These are phyloP conservation scores for Tetramorium bicarinatum DNA, from an alignment of 2,888 invertebrate genomes.

Conservation along the genomic window DNA sequence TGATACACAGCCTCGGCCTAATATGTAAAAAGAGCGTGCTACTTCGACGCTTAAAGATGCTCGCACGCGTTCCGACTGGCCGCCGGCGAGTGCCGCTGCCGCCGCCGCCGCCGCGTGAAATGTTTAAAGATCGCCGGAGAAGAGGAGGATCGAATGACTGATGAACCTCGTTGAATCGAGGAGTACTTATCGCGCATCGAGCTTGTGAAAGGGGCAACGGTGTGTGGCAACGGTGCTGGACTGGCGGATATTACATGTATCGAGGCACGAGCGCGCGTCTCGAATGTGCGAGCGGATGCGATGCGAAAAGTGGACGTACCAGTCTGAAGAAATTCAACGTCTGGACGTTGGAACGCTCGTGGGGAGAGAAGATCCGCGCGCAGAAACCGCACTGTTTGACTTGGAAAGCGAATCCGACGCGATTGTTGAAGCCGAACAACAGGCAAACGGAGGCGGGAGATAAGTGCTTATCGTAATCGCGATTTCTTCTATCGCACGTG, in stretches of 20 bases:
- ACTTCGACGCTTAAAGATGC: conserved; percentile 40
- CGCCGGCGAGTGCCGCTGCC: conserved; percentile 18
- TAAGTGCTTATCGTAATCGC: conserved; percentile 52
- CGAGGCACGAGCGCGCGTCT: conserved; percentile 46
- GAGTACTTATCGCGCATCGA: conserved; percentile 65
- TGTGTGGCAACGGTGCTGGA: conserved; percentile 26
- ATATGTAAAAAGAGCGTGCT: conserved; percentile 40
- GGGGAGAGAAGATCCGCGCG: not conserved
- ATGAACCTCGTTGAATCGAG: conserved; percentile 67
- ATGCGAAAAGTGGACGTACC: conserved; percentile 46
- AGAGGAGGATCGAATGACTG: conserved; percentile 63
- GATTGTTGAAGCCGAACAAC: conserved; percentile 9
- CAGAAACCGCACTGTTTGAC: conserved; percentile 43
- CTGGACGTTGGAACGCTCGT: conserved; percentile 19
- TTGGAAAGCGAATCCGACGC: conserved; percentile 38
- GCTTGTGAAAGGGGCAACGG: conserved; percentile 58
- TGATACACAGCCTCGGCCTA: conserved; percentile 23
- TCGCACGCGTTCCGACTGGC: conserved; percentile 37
- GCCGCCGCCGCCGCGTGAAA: conserved; percentile 51
- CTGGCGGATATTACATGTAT: conserved; percentile 45
- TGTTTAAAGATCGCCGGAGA: conserved; percentile 61
- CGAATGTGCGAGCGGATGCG: conserved; percentile 40
- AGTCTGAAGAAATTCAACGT: conserved; percentile 45
- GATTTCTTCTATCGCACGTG: conserved; percentile 18
- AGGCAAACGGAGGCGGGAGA: conserved; percentile 27